Conservation (phyloP, 2,888 invertebrate genomes). For the Mantis religiosa region DNA sequence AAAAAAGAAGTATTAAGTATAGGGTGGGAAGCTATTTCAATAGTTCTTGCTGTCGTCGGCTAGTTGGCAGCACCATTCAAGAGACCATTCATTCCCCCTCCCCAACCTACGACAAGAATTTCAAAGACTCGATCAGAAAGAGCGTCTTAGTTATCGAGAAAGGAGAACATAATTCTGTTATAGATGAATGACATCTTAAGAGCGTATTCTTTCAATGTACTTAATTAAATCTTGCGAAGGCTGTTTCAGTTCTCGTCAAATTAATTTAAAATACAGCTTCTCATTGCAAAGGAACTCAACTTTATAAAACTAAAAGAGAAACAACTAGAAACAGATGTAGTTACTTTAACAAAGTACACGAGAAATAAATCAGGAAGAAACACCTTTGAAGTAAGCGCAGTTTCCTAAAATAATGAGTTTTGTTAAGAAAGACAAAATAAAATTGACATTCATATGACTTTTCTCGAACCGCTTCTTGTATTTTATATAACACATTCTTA, state of each 20-base stretch:
- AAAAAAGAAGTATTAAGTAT: neutral
- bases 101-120: neutral
- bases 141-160: neutral
- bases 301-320: too few relatives aligned
- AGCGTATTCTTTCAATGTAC: neutral
- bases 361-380: too few relatives aligned
- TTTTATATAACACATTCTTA: too few relatives aligned
- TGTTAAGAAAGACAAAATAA: too few relatives aligned
- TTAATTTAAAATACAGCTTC: neutral
- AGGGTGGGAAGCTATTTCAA: constrained; percentile 2
- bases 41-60: neutral
- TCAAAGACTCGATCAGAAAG: neutral
- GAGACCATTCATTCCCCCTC: neutral
- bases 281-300: too few relatives aligned
- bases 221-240: neutral
- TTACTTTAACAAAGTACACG: too few relatives aligned
- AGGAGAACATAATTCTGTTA: too few relatives aligned
- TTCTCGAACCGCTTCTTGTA: too few relatives aligned
- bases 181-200: neutral
- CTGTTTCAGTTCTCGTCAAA: neutral
- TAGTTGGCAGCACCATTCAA: constrained; percentile 16
- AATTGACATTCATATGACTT: too few relatives aligned
- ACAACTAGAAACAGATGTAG: too few relatives aligned
- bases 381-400: too few relatives aligned
- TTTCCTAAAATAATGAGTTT: too few relatives aligned